A percentile compares a stretch with the other conserved stretches of the same genome.
These are phyloP conservation scores for Cacatua alba DNA, from an alignment of 2,113 vertebrate genomes.

Conservation along the genomic window DNA sequence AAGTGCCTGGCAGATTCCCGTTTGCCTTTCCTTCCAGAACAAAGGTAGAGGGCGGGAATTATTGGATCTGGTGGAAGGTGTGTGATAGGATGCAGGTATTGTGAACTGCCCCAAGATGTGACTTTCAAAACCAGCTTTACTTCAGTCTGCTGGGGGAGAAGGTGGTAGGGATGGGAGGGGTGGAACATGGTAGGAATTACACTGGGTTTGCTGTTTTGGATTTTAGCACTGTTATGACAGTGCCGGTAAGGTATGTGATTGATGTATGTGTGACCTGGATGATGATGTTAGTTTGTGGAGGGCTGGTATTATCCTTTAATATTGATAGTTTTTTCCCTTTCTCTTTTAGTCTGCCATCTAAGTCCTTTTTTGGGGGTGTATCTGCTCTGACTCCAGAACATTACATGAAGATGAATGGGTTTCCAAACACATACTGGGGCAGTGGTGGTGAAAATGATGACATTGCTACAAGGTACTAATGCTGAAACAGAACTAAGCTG, in stretches of 20 bases:
- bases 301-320: background rate
- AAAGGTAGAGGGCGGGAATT: background rate
- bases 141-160: background rate
- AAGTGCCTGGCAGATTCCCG: background rate
- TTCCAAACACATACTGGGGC: conserved; percentile 78
- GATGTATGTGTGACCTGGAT: background rate
- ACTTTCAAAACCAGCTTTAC: background rate
- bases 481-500: background rate
- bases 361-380: conserved; percentile 75
- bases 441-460: conserved; percentile 72
- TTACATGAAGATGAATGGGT: conserved; percentile 80
- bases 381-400: conserved; percentile 77
- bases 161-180: no score
- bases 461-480: conserved; percentile 71
- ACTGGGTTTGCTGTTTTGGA: no score
- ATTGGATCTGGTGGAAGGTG: background rate
- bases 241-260: no score
- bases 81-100: background rate
- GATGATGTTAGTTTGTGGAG: background rate
- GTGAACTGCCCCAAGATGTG: background rate
- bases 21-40: background rate
- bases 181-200: no score
- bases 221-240: no score
- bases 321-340: background rate
- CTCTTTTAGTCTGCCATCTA: conserved; percentile 69